These are phyloP conservation scores for Drosophila leonis DNA, from an alignment of 2,888 invertebrate genomes.

Conservation along the genomic window DNA sequence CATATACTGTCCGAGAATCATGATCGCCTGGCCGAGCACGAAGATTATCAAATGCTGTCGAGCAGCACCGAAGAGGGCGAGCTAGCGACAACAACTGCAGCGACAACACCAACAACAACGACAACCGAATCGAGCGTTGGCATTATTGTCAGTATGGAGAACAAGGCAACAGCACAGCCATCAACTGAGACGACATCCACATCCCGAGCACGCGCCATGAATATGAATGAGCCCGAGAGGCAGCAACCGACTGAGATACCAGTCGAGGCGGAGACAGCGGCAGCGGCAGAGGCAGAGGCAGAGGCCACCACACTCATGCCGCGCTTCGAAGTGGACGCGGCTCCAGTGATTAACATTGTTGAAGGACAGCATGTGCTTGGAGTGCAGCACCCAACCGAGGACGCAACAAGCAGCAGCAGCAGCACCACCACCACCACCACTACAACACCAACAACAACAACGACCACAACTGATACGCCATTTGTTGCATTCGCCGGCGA, in stretches of 20 bases:
- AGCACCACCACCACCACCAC: slow-evolving; percentile 32
- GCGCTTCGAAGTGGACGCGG: slow-evolving; percentile 44
- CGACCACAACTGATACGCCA: slow-evolving; percentile 47
- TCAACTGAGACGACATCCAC: slow-evolving; percentile 48
- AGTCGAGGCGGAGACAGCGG: slow-evolving; percentile 21
- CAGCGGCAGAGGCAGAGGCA: slow-evolving; percentile 17
- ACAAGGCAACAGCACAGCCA: slow-evolving; percentile 74
- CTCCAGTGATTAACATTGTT: slow-evolving; percentile 75
- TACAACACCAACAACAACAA: slow-evolving; percentile 31
- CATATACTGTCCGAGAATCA: slow-evolving; percentile 83
- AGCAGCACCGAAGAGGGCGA: slow-evolving; percentile 77
- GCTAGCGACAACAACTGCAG: slow-evolving; percentile 41
- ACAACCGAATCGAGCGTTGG: slow-evolving; percentile 50
- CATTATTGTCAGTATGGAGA: slow-evolving; percentile 74
- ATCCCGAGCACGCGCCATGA: slow-evolving; percentile 83
- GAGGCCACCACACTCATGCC: slow-evolving; percentile 52
- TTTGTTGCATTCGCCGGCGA: slow-evolving; percentile 76
- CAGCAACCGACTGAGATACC: slow-evolving; percentile 28
- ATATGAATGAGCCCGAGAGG: slow-evolving; percentile 72
- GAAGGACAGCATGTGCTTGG: slow-evolving; percentile 76
- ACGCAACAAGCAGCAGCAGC: slow-evolving; percentile 37
- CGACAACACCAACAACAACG: slow-evolving; percentile 43
- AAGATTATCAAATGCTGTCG: slow-evolving; percentile 82
- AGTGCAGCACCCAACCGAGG: slow-evolving; percentile 40
- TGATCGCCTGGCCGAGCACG: slow-evolving; percentile 83